Evolutionary conservation across 1,140 invertebrate genomes (phyloP).

Genomic region (Scaptomyza hsui): DNA sequence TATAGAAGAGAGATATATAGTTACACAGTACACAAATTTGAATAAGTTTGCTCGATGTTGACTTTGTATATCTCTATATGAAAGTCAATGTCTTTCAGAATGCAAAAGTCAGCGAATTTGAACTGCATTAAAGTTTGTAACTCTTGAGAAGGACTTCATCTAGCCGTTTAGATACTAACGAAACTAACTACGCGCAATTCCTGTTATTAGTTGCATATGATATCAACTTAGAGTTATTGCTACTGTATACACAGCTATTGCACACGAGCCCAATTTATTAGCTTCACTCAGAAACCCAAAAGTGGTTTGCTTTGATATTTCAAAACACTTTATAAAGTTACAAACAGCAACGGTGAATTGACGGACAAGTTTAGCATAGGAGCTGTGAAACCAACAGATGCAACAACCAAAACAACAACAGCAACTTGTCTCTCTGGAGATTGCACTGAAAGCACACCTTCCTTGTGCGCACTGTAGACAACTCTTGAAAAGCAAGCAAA

Average conservation of each 20-base stretch:
- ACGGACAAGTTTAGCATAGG: constrained; percentile 13
- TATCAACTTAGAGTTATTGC: constrained; percentile 1
- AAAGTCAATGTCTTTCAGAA: not conserved
- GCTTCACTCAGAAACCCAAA: not conserved
- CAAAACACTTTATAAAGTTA: constrained; percentile 32
- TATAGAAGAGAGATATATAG: not conserved
- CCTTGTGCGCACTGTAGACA: constrained; percentile 2
- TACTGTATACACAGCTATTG: not conserved
- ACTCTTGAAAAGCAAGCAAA: not conserved
- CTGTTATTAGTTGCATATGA: constrained; percentile 9
- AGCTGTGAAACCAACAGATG: constrained; percentile 3
- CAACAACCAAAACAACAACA: constrained; percentile 12
- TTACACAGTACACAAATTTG: not conserved
- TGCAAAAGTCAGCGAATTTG: no score
- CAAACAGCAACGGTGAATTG: constrained; percentile 17
- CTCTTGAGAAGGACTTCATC: no score
- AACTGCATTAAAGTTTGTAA: no score
- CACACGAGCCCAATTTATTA: constrained; percentile 19
- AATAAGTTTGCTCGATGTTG: not conserved
- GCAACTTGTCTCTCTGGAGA: constrained; percentile 13
- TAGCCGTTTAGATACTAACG: not conserved
- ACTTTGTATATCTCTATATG: not conserved
- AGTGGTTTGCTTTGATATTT: constrained; percentile 27
- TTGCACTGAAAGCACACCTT: not conserved
- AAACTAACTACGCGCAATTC: constrained; percentile 4